These are phyloP conservation scores for Dipodomys stephensi DNA, from an alignment of 2,113 vertebrate species.

Conservation along the genomic window DNA sequence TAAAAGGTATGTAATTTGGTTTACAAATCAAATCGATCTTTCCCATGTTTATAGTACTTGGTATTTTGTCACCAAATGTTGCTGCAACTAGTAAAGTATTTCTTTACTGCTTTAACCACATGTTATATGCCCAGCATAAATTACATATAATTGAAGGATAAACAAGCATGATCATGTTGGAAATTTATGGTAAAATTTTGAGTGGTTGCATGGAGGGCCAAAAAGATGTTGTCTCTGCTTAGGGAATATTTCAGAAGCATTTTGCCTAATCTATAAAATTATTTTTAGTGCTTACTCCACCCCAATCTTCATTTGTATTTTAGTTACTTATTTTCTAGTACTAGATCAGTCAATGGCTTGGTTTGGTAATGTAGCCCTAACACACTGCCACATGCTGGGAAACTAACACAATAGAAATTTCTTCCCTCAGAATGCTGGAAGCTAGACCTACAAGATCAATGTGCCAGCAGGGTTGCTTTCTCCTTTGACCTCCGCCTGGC, in stretches of 20 bases:
- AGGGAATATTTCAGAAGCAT: not conserved
- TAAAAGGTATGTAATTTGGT: constrained; percentile 74
- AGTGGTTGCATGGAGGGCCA: not conserved
- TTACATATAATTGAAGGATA: not conserved
- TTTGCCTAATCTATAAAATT: not conserved
- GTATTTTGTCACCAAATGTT: constrained; percentile 60
- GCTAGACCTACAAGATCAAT: not conserved
- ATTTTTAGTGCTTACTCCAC: not conserved
- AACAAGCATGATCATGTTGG: not conserved
- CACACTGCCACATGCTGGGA: not conserved
- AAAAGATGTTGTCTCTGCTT: not conserved
- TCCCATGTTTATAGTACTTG: constrained; percentile 51
- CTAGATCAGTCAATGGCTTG: not conserved
- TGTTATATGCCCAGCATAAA: not conserved
- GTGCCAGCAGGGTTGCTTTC: not conserved
- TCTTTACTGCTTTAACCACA: not conserved
- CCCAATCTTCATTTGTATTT: not conserved
- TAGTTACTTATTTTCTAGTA: not conserved
- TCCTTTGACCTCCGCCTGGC: not conserved
- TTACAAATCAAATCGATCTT: constrained; percentile 73
- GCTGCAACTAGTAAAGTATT: constrained; percentile 4
- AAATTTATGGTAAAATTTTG: not conserved
- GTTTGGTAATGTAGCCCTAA: not conserved
- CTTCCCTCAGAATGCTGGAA: not conserved
- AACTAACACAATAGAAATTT: too few relatives aligned